Base-by-base conservation (phyloP, 2,797 vertebrate species). In the Tenualosa ilisha region DNA sequence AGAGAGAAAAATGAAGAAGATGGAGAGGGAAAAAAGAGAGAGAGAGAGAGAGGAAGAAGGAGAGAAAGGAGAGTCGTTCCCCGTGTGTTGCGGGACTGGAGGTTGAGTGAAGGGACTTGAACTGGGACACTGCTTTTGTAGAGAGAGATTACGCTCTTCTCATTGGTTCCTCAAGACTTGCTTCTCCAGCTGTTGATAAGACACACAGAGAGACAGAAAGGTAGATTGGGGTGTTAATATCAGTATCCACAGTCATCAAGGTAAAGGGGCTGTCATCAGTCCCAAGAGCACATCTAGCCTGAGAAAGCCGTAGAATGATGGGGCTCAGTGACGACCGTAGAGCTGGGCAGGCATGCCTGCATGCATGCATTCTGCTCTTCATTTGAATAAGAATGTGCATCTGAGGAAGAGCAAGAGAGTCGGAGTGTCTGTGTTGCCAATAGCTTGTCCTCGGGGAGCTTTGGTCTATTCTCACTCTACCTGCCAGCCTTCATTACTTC, bases 401-500 rank as follows among this genome's bases (percentile, higher is more conserved):
- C 72, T 79, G 72, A 79, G n/a, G 49, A 53, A 11, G 65, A 26
- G 63, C 2, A 68, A 49, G 83, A 51, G 12, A 6, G 59, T 84
- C 17, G 31, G n/a, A 26, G 51, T 49, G 50, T 82, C 24, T 85
- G 68, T 82, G 37, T 81, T 82, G 84, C 81, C 53, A 82, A 13
- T 85, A 82, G 61, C 81, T 46, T 63, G 61, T 82, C 81, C 43
- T 24, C 40, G 50, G 84, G 84, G 24, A n/a, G 65, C 46, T 17
- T 43, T 53, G 84, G 20, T 84, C 31, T 81, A 53, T 79, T 84
- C 84, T 81, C 84, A 84, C 93, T 92, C 94, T 95, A 95, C 94
- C 96, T 97, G 97, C 97, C 97, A 96, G 93, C 94, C 92, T 92
- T 90, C 93, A 96, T 97, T 97, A 98, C 91, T 97, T 97, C 95